Evolutionary conservation across 2,797 vertebrate genomes (phyloP), one percentile per base, ranked within the genome.

Genomic region (Prunella strophiata): DNA sequence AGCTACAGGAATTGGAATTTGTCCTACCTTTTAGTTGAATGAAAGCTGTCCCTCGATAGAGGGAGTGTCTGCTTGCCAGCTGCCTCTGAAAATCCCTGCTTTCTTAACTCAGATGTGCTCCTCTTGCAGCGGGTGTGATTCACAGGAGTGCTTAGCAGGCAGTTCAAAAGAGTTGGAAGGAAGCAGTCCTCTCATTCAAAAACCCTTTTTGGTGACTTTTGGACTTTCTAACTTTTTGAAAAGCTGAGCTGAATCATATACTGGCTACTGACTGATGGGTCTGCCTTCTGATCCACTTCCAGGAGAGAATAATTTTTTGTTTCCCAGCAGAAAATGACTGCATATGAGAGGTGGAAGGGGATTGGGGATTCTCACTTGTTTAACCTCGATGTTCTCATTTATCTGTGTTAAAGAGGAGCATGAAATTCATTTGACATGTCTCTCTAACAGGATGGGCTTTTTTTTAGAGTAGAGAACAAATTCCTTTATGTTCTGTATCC

Each of bases 221-320:
- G 92, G 93, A 96, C 88, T 95, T 96, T 74, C 62, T 78, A 90
- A 96, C 95, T 92, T 96, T 93, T 52, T 94, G 91, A 96, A 96
- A 96, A 98, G 94, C 95, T 96, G 93, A 97, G 93, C 77, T 97
- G 97, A 97, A 97, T 97, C 96, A 97, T 95, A 95, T 95, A 86
- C 96, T 98, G 96, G 96, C 97, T 97, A 94, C 96, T 58, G 70
- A 97, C 94, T 89, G 94, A 96, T 51, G 88, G 65, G n/a, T 97
- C 97, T 98, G 97, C 96, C 96, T 97, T 98, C 96, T 97, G 97
- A 97, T 96, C 96, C 96, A 63, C 85, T 97, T 97, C 97, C 97
- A 98, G 94, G 91, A 97, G 89, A 88, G 93, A 97, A 93, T 94
- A 91, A 91, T 95, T 97, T 97, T 97, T 97, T 97, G 97, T 98